Conservation (phyloP, 2,888 invertebrate species). For the Trichogramma evanescens region DNA sequence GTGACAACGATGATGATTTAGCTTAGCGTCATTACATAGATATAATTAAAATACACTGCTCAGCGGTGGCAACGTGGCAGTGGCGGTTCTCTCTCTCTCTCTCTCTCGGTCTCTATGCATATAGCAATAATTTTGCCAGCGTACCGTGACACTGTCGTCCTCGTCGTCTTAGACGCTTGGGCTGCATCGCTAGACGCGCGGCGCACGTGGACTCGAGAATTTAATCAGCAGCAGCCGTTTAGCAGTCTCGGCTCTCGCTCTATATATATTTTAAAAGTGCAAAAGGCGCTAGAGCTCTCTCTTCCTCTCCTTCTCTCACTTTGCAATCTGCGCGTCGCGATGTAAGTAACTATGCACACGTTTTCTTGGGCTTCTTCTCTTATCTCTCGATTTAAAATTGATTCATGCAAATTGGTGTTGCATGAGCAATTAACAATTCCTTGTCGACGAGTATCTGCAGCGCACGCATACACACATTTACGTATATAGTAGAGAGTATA, state of each 20-base stretch:
- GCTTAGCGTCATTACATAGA: too few species aligned
- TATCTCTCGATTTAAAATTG: constrained; percentile 41
- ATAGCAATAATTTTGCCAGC: too few species aligned
- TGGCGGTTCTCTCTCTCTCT: too few species aligned
- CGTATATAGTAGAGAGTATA: constrained; percentile 21
- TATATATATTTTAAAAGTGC: not conserved
- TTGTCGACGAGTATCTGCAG: constrained; percentile 37
- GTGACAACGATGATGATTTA: too few species aligned
- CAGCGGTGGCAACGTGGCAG: too few species aligned
- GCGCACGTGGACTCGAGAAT: too few species aligned
- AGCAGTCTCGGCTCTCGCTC: not conserved
- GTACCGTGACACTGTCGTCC: too few species aligned
- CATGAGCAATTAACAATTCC: constrained; percentile 48
- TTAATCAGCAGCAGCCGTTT: too few species aligned
- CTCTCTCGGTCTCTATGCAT: too few species aligned
- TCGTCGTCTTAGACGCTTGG: too few species aligned
- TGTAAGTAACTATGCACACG: not conserved
- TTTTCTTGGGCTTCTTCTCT: constrained; percentile 3
- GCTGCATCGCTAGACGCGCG: too few species aligned
- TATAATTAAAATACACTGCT: too few species aligned
- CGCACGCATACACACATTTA: constrained; percentile 31
- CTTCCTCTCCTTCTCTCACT: not conserved
- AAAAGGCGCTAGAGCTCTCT: not conserved
- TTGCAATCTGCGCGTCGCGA: not conserved
- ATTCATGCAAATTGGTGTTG: constrained; percentile 47